phyloP scores from a whole-genome alignment of 92 coral and sea anemone genomes.

The Heliopora coerulea region DNA sequence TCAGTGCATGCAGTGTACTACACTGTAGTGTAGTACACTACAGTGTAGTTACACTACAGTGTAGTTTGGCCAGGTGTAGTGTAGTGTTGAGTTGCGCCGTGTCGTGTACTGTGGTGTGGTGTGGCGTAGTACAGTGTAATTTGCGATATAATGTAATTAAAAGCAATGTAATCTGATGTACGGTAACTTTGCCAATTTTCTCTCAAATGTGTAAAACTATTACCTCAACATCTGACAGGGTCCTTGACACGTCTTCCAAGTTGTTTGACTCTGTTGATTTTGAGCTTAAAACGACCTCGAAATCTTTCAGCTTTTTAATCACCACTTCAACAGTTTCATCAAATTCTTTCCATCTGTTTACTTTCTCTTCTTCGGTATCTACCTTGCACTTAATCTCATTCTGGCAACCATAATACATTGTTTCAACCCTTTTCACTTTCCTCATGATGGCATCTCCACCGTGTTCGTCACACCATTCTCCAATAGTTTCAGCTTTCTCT shows the following conservation, averaged over 20 bases:
- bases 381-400: neutral
- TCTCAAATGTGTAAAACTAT: neutral
- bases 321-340: slow-evolving; percentile 79
- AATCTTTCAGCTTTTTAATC: slow-evolving; percentile 66
- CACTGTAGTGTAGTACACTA: no score
- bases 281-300: slow-evolving; percentile 40
- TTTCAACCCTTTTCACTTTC: neutral
- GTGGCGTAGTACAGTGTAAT: no score
- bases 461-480: neutral
- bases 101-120: no score
- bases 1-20: no score
- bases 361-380: neutral
- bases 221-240: slow-evolving; percentile 19
- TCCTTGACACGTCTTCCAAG: neutral
- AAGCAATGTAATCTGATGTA: no score
- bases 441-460: neutral
- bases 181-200: no score
- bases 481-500: neutral
- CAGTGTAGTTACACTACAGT: no score
- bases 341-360: slow-evolving; percentile 57
- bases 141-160: no score
- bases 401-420: neutral
- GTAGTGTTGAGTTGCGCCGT: no score
- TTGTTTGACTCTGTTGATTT: slow-evolving; percentile 4
- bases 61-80: no score